Percentiles rank a stretch among this genome's conserved stretches.
phyloP scores from a whole-genome alignment of 2,797 vertebrate genomes.

The Leucoraja ocellata region DNA sequence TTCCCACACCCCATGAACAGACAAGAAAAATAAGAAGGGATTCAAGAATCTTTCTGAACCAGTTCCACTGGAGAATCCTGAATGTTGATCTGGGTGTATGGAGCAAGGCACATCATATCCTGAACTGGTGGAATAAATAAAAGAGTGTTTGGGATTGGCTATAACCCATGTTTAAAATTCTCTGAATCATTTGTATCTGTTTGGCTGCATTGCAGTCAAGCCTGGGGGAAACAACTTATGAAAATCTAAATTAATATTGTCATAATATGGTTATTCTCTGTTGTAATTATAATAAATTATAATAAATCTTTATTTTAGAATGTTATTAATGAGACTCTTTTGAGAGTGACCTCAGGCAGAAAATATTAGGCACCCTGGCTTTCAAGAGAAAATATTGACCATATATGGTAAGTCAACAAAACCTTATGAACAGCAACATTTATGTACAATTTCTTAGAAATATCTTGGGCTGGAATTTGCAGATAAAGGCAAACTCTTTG shows the following conservation, averaged over 20 bases:
- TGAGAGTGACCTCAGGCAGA: neutral
- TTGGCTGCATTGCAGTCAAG: neutral
- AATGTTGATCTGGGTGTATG: neutral
- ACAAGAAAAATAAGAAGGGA: no score
- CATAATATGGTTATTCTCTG: neutral
- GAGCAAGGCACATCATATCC: neutral
- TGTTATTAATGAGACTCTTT: neutral
- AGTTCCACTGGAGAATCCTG: no score
- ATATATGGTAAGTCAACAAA: neutral
- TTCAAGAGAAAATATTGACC: neutral
- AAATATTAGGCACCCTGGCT: neutral
- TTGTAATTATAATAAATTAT: neutral
- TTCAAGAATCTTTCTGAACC: neutral
- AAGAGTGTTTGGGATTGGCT: no score
- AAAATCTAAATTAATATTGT: neutral
- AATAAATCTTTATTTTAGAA: neutral
- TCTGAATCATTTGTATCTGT: neutral
- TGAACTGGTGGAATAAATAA: neutral
- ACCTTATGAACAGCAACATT: neutral
- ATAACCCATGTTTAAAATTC: neutral
- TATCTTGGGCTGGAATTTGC: no score
- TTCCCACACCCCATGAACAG: no score
- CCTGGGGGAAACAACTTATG: neutral
- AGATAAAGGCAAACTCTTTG: no score
- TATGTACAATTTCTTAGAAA: neutral